phyloP scores from a whole-genome alignment of 2,888 invertebrate genomes.

The Creontiades dilutus region DNA sequence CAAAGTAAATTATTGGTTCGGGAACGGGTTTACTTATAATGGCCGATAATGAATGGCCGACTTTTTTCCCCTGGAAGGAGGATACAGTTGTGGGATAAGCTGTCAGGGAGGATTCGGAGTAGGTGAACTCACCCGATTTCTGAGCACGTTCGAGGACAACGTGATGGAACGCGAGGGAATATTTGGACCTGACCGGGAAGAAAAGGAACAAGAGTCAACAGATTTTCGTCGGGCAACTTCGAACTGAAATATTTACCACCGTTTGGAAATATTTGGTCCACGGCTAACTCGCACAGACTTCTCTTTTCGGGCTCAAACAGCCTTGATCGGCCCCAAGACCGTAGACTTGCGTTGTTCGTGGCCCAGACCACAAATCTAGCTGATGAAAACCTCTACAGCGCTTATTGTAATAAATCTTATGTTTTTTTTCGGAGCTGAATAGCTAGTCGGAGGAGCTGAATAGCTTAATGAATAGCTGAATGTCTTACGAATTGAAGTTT shows the following conservation, averaged over 20 bases:
- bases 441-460: no score
- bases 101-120: not conserved
- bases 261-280: no score
- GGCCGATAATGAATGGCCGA: constrained; percentile 8
- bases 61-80: constrained; percentile 9
- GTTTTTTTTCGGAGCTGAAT: no score
- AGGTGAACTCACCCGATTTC: not conserved
- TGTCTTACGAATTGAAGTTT: no score
- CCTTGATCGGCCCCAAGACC: no score
- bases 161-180: not conserved
- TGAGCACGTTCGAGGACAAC: not conserved
- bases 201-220: not conserved
- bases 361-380: no score
- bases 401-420: no score
- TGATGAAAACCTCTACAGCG: no score
- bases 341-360: no score
- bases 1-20: not conserved
- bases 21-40: constrained; percentile 1
- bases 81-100: not conserved
- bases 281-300: no score
- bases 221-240: not conserved
- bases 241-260: not conserved
- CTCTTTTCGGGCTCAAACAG: no score
- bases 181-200: not conserved
- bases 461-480: no score